These are phyloP conservation scores for Thysanoteuthis rhombus DNA, from an alignment of 2,888 invertebrate species.

Conservation along the genomic window DNA sequence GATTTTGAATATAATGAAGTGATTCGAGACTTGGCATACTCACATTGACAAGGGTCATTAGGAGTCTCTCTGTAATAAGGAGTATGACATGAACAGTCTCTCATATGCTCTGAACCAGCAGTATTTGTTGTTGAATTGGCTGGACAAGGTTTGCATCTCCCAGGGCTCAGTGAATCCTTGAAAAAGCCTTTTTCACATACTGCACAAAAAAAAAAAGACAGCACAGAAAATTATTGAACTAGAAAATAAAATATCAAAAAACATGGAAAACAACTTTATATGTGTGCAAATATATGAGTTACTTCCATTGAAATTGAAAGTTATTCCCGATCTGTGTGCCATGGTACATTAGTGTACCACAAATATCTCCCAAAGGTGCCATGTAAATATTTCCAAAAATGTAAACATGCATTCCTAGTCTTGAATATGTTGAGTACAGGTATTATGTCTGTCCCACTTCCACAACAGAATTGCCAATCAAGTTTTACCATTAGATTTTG, in stretches of 20 bases:
- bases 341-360: no score
- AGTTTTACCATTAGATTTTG: no score
- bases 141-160: slow-evolving; percentile 44
- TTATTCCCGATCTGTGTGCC: no score
- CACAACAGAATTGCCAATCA: no score
- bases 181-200: slow-evolving; percentile 44
- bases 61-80: slow-evolving; percentile 37
- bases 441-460: no score
- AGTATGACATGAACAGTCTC: slow-evolving; percentile 39
- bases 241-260: background rate
- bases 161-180: slow-evolving; percentile 41
- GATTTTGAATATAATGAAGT: background rate
- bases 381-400: no score
- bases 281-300: no score
- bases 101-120: slow-evolving; percentile 38
- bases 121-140: slow-evolving; percentile 45
- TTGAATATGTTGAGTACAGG: no score
- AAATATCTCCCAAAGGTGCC: no score
- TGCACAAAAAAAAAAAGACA: slow-evolving; percentile 32
- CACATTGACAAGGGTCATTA: slow-evolving; percentile 32
- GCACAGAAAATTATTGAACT: background rate
- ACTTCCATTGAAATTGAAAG: no score
- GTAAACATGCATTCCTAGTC: no score
- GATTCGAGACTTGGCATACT: background rate
- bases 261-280: no score